Evolutionary conservation across 1,140 invertebrate genomes (phyloP), one percentile per base, ranked within the genome.

Genomic region (Copidosoma floridanum): DNA sequence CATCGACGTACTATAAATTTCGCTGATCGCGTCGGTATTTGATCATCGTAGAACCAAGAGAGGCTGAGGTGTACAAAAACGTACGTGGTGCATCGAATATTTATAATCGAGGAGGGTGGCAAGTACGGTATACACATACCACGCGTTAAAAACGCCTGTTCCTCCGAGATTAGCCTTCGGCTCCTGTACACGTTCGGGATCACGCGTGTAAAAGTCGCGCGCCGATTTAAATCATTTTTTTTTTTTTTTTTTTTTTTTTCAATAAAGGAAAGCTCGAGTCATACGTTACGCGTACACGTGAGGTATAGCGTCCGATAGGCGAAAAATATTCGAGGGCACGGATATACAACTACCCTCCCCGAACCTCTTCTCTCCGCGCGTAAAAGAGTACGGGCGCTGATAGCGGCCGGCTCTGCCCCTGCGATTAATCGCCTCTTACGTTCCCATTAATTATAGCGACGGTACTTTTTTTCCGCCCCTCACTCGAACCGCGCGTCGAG

Each of bases 201-300:
- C 79, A 79, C 78, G 79, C 73, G 75, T 77, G 78, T 79, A 77
- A 75, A n/a, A 79, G 75, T 76, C 77, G 78, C 79, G 76, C 77
- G 78, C 79, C 77, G 76, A 72, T 75, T 78, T 77, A 77, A 80
- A 79, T 79, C 78, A 79, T 79, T 78, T 79, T 78, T 46, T 46
- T 46, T n/a, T n/a, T n/a, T n/a, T n/a, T n/a, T n/a, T n/a, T n/a
- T n/a, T n/a, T n/a, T n/a, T 46, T 20, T 61, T 78, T 72, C 72
- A 78, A 77, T 75, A 77, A 77, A 78, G 71, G 73, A 62, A 20
- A 52, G 64, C 23, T 40, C 57, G 53, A 63, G 54, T 41, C 41
- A 50, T 41, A 43, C 32, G 12, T 5, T 23, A 18, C 43, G 24
- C 47, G 57, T 61, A 54, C n/a, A n/a, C n/a, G n/a, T n/a, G n/a